Evolutionary conservation across 1,140 invertebrate species (phyloP).

Genomic region (Hyphantria cunea): DNA sequence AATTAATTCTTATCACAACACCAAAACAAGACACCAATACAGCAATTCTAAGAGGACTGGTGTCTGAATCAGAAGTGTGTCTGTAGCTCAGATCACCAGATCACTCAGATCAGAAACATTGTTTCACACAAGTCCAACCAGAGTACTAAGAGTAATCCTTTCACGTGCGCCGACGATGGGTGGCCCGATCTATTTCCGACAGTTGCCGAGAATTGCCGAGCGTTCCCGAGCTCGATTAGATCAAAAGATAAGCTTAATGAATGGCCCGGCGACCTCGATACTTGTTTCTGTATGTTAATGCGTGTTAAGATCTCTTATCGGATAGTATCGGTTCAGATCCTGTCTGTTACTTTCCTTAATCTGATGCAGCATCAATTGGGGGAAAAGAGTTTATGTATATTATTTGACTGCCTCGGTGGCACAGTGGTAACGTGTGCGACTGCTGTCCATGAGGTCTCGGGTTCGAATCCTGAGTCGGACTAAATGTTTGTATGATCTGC

Average conservation of each 20-base stretch:
- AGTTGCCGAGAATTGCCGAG: constrained; percentile 53
- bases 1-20: no score
- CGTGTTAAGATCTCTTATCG: constrained; percentile 51
- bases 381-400: not conserved
- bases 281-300: constrained; percentile 58
- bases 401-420: no score
- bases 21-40: no score
- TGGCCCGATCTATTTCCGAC: constrained; percentile 73
- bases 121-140: not conserved
- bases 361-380: not conserved
- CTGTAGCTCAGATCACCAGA: no score
- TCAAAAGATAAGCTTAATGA: constrained; percentile 70
- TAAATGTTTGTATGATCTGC: no score
- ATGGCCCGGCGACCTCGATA: constrained; percentile 57
- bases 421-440: no score
- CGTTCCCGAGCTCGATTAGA: constrained; percentile 43
- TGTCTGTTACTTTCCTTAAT: not conserved
- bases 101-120: no score
- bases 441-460: no score
- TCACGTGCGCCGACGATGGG: constrained; percentile 44
- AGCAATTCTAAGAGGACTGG: no score
- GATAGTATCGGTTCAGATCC: not conserved
- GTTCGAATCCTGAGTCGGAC: no score
- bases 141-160: not conserved
- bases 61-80: no score